Conservation (phyloP, 2,113 vertebrate species). For the Oryzias woworae region DNA sequence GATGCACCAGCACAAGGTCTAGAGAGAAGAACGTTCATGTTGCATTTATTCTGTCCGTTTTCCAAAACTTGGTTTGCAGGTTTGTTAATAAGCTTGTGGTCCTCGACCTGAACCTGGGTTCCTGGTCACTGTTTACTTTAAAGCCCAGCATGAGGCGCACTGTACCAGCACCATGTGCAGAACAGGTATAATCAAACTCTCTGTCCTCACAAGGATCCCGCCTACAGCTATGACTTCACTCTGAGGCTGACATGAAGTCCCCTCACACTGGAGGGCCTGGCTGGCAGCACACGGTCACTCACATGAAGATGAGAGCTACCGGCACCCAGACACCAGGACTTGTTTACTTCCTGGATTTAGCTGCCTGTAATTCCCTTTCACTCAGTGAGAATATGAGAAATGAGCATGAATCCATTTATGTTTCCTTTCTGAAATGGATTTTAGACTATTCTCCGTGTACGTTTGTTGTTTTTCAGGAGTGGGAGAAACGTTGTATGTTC, state of each 20-base stretch:
- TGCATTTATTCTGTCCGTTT: too few species aligned
- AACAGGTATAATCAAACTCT: constrained; percentile 60
- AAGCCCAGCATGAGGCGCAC: too few species aligned
- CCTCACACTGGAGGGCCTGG: constrained; percentile 28
- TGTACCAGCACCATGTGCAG: too few species aligned
- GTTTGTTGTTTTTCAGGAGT: not conserved
- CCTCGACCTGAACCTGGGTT: too few species aligned
- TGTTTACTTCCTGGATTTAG: constrained; percentile 38
- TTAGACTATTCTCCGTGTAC: not conserved
- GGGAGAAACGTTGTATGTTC: not conserved
- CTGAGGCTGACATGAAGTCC: constrained; percentile 53
- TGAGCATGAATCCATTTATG: not conserved
- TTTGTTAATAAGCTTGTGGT: too few species aligned
- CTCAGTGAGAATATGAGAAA: constrained; percentile 3
- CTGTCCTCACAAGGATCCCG: constrained; percentile 50
- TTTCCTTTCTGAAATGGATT: not conserved
- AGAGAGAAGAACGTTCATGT: too few species aligned
- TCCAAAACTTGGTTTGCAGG: too few species aligned
- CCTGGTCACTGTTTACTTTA: too few species aligned
- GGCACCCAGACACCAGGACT: constrained; percentile 14
- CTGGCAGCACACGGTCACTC: constrained; percentile 65
- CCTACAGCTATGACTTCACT: constrained; percentile 65
- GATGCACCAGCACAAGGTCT: too few species aligned
- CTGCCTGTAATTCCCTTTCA: constrained; percentile 31
- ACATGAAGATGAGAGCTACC: constrained; percentile 57